Evolutionary conservation across 2,797 vertebrate species (phyloP), one percentile per base, ranked within the genome.

Genomic region (Alca torda): DNA sequence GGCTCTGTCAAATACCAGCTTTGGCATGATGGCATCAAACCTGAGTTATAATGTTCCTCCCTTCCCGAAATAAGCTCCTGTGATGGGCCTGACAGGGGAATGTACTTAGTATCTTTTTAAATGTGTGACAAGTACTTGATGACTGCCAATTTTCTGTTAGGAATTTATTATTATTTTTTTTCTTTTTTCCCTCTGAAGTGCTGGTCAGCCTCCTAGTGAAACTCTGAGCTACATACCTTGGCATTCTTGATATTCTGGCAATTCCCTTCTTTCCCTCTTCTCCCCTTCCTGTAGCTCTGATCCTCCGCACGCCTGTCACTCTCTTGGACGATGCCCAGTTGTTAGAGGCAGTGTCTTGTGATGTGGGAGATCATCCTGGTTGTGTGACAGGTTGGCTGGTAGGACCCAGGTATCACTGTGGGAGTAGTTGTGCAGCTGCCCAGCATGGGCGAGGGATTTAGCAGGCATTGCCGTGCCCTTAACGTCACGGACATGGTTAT

Each of bases 1-100:
- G 89, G 64, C 75, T 92, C 87, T 96, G 86, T 95, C 93, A 95
- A 83, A 81, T 94, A 87, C 68, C 65, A 94, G 56, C 74, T 87
- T 88, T 90, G 81, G 78, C 48, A 37, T 77, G 92, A 93, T 30
- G 72, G 88, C 77, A 95, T 96, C 87, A 95, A 95, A 87, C 84
- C 75, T 87, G 61, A 76, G 59, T 65, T 95, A 35, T 84, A 89
- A 79, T 18, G 74, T 88, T 96, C 83, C 28, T 95, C 50, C 20
- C 23, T 85, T 97, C 77, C 86, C 3, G 2, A 94, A 96, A 95
- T 96, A 96, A 89, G 54, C 67, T 90, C 33, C 59, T 89, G 54
- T 93, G 94, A 94, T 82, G 90, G 84, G 75, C 54, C 75, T 92
- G 94, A 80, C 64, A 90, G 75, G 57, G 53, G 53, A 95, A 57